Evolutionary conservation across 1,140 invertebrate species (phyloP).

Genomic region (Zaprionus nigranus): DNA sequence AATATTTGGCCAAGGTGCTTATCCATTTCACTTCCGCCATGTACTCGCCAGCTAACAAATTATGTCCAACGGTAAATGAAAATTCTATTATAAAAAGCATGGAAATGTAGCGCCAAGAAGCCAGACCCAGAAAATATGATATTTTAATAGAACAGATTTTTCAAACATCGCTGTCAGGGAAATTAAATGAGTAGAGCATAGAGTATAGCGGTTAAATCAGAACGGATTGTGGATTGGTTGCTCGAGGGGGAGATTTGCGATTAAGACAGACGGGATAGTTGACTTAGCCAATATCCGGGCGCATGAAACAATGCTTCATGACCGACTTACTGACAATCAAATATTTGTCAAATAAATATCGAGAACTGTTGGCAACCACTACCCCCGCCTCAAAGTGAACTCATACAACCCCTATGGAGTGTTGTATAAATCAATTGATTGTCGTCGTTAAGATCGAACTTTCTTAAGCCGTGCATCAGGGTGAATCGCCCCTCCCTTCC

Average conservation of each 20-base stretch:
- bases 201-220: neutral
- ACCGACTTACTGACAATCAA: conserved; percentile 54
- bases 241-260: conserved; percentile 2
- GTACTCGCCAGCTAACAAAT: conserved; percentile 18
- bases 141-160: conserved; percentile 60
- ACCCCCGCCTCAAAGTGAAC: neutral
- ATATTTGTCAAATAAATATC: conserved; percentile 78
- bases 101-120: conserved; percentile 24
- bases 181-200: conserved; percentile 48
- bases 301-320: conserved; percentile 55
- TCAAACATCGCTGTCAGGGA: conserved; percentile 45
- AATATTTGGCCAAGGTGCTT: conserved; percentile 59
- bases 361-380: conserved; percentile 19
- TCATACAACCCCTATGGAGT: conserved; percentile 8
- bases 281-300: conserved; percentile 61
- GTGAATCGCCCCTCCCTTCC: conserved; percentile 10
- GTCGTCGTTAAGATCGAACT: conserved; percentile 65
- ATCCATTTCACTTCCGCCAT: conserved; percentile 60
- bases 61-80: conserved; percentile 35
- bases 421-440: conserved; percentile 78
- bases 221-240: neutral
- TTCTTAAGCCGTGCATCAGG: conserved; percentile 49
- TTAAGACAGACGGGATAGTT: conserved; percentile 14
- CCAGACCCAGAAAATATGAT: neutral
- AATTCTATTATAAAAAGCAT: conserved; percentile 65